These are phyloP conservation scores for Riptortus pedestris DNA, from an alignment of 1,140 invertebrate species.

Conservation along the genomic window DNA sequence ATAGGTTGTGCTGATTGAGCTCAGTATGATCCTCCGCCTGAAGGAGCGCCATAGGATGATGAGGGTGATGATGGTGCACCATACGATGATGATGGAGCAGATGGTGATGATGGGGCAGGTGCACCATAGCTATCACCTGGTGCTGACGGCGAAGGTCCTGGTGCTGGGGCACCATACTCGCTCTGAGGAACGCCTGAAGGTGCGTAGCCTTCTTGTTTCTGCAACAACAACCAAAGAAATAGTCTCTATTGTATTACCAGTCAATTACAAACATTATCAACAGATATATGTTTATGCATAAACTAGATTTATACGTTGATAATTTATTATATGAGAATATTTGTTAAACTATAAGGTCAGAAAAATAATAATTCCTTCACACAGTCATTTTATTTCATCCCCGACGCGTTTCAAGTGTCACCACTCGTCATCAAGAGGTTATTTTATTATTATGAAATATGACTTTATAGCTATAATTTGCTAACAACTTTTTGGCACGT, in stretches of 20 bases:
- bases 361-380: too few species aligned
- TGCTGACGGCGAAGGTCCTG: conserved; percentile 26
- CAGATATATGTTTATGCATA: too few species aligned
- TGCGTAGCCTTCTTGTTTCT: conserved; percentile 37
- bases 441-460: too few species aligned
- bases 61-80: conserved; percentile 30
- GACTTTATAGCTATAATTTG: too few species aligned
- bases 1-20: too few species aligned
- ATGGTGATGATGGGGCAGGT: conserved; percentile 32
- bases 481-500: too few species aligned
- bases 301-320: not conserved
- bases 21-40: not conserved
- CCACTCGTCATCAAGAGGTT: too few species aligned
- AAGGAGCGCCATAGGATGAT: not conserved
- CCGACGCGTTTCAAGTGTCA: too few species aligned
- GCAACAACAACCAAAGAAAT: conserved; percentile 26
- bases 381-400: too few species aligned
- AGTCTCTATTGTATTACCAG: too few species aligned
- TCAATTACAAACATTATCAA: too few species aligned
- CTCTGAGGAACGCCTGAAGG: conserved; percentile 34
- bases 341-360: not conserved
- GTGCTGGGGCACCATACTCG: conserved; percentile 41
- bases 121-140: conserved; percentile 39
- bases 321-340: not conserved
- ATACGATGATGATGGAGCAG: conserved; percentile 30